A percentile compares a stretch with the other conserved stretches of the same genome.
Evolutionary conservation across 2,888 invertebrate genomes (phyloP).

Genomic region (Gastrophysa polygoni): DNA sequence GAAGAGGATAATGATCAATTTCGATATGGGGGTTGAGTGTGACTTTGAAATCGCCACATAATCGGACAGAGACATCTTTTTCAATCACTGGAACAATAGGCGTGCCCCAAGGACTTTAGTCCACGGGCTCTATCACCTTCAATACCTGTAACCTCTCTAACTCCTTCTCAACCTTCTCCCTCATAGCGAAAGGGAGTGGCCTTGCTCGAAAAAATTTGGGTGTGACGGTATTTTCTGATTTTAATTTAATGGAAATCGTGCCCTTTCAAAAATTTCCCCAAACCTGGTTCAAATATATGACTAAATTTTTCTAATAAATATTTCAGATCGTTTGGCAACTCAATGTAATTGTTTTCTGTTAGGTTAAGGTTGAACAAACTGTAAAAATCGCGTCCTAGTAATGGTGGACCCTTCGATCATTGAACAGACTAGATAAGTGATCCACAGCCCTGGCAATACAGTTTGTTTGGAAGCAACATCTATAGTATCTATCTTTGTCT

Average conservation of each 20-base stretch:
- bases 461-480: too few species aligned
- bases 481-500: too few species aligned
- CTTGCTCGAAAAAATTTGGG: constrained; percentile 9
- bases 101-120: constrained; percentile 9
- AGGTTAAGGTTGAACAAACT: neutral
- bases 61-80: constrained; percentile 15
- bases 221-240: neutral
- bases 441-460: too few species aligned
- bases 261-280: constrained; percentile 1
- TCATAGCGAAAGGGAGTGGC: constrained; percentile 13
- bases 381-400: constrained; percentile 3
- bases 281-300: constrained; percentile 9
- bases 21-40: constrained; percentile 26
- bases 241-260: neutral
- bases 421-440: too few species aligned
- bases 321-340: neutral
- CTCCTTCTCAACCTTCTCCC: constrained; percentile 17
- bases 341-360: neutral
- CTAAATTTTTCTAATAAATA: neutral
- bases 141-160: constrained; percentile 6
- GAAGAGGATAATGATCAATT: constrained; percentile 25
- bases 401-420: too few species aligned
- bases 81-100: constrained; percentile 7
- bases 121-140: constrained; percentile 1
- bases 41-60: constrained; percentile 26